Evolutionary conservation across 2,113 vertebrate genomes (phyloP), one percentile per base, ranked within the genome.

Genomic region (Cavia aperea): DNA sequence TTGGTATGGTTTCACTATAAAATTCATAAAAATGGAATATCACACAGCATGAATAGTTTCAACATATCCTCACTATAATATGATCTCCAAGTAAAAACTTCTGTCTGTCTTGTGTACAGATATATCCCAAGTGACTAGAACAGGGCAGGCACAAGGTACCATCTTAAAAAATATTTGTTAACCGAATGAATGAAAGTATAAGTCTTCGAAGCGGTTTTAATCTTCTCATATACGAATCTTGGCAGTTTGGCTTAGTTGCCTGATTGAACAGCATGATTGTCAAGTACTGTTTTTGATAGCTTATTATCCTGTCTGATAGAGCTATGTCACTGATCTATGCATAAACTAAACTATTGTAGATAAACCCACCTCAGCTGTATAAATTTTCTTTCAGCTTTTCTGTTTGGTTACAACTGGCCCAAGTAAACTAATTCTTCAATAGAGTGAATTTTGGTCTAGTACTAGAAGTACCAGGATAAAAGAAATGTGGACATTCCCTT

Each of bases 341-440:
- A 26, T 56, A 5, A 77, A 46, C 16, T 84, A 62, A 23, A 15
- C 8, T 72, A 5, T 81, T 85, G 5, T 77, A 73, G 88, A 81
- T 63, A 86, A 88, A 36, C 4, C 12, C 26, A n/a, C 89, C 93
- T 82, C 51, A 77, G 4, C 19, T 73, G 88, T 49, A 29, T 77
- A 24, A 16, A 16, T 58, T 89, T 68, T 68, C 75, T 77, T 84
- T 60, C 65, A 78, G 19, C 8, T 92, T 81, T 36, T 63, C 24
- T 26, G 8, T 83, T 33, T 94, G 63, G 75, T 58, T 93, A 66
- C 49, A 78, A 84, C 85, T 49, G 88, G 15, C 60, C 33, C 19
- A 90, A 62, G 56, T 54, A 46, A 94, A 91, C 43, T 84, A 68
- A 90, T 90, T 86, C 14, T 82, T 83, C 11, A 77, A 12, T 46